Base-by-base conservation (phyloP, 1,140 invertebrate genomes). In the Coelopa frigida region DNA sequence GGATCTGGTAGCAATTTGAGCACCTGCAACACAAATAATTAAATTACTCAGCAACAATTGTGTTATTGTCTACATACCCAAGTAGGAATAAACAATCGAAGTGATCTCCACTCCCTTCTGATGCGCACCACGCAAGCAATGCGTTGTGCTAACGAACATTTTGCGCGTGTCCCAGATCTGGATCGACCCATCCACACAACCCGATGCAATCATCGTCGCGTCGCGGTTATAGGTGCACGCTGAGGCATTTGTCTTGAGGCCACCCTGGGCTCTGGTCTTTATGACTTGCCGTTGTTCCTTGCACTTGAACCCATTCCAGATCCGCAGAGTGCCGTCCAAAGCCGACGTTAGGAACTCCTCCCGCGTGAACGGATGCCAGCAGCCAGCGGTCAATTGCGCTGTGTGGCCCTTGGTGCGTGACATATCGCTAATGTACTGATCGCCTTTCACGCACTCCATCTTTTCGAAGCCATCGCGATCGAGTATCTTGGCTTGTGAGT, bases 141-240 rank as follows among this genome's bases (percentile, higher is more conserved):
- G 73, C 0, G 82, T 78, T 0, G 91, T 90, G 58, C 91, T 94
- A 0, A 86, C 84, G 54, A 80, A 84, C 57, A 79, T 84, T 60
- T 83, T 85, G 31, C 94, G 78, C 39, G 92, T 85, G 68, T 99
- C 96, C 95, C 95, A 99, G 71, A 98, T 85, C 70, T 98, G 94
- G 54, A 99, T 85, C 0, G 92, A 96, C 2, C 97, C 97, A 72
- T 99, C 96, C 21, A 82, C 77, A 63, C 96, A 99, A 0, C 85
- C 95, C 43, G 87, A 88, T 1, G 88, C 88, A 15, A 98, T 82
- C 0, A 87, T 78, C 44, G 87, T 85, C 1, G 94, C 94, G 70
- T 98, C 94, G 45, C 86, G 73, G 47, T 81, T 91, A 58, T 87
- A 95, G 2, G 75, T 73, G 57, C 92, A 93, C 0, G 88, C 73